A percentile compares a stretch with the other conserved stretches of the same genome.
These are phyloP conservation scores for Lucilia sericata DNA, from an alignment of 1,140 invertebrate species.

Conservation along the genomic window DNA sequence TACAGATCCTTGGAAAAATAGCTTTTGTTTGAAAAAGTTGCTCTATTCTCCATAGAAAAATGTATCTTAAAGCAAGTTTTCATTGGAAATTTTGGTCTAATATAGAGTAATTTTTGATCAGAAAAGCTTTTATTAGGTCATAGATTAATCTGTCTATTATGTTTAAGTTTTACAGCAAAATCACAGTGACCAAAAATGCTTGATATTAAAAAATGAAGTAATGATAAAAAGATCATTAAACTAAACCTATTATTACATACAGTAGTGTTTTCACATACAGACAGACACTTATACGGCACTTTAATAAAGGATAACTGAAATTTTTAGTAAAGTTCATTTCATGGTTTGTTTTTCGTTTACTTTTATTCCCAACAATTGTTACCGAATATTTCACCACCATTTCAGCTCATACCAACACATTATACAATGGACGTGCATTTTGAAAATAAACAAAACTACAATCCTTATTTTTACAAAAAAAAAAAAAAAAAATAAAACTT, in stretches of 20 bases:
- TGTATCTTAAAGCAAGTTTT: no score
- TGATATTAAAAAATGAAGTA: no score
- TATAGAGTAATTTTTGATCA: no score
- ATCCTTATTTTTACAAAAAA: neutral
- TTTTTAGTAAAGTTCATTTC: slow-evolving; percentile 7
- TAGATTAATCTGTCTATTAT: no score
- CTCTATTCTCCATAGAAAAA: no score
- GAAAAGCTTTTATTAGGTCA: no score
- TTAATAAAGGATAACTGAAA: slow-evolving; percentile 11
- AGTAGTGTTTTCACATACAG: neutral
- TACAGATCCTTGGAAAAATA: no score
- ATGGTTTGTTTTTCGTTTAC: neutral
- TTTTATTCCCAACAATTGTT: neutral
- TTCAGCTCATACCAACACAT: neutral
- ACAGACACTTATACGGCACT: neutral
- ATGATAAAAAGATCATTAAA: no score
- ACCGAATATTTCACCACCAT: neutral
- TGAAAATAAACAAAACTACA: slow-evolving; percentile 3
- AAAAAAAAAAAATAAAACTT: neutral
- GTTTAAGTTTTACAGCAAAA: no score
- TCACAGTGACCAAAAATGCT: no score
- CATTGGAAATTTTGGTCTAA: no score
- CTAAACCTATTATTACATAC: neutral
- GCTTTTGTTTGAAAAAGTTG: no score
- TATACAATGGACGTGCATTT: neutral